Evolutionary conservation across 1,140 invertebrate genomes (phyloP).

Genomic region (Aphaenogaster floridana): DNA sequence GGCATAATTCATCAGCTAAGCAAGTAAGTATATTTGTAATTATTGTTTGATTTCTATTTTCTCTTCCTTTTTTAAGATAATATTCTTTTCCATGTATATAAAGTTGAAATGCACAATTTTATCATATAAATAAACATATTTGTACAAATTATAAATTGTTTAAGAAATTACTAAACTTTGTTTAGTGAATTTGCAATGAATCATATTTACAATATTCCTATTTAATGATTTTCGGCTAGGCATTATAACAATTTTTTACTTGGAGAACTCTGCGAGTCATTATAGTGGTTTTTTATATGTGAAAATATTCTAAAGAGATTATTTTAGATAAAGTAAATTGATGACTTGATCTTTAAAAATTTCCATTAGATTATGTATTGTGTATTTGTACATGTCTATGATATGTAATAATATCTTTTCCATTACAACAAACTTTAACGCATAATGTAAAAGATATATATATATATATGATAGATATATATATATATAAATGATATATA

Average conservation of each 20-base stretch:
- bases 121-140: neutral
- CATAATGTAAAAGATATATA: constrained; percentile 28
- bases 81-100: neutral
- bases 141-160: neutral
- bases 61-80: neutral
- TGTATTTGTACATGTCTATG: neutral
- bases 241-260: neutral
- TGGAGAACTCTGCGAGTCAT: neutral
- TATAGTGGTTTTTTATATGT: neutral
- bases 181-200: neutral
- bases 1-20: constrained; percentile 66
- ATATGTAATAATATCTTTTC: constrained; percentile 1
- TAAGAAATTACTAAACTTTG: neutral
- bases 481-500: constrained; percentile 12
- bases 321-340: neutral
- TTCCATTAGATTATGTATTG: neutral
- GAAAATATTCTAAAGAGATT: neutral
- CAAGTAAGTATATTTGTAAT: constrained; percentile 69
- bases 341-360: neutral
- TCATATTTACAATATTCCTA: neutral
- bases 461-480: constrained; percentile 14
- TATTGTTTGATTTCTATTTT: neutral
- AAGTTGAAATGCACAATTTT: neutral
- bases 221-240: neutral
- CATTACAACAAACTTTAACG: neutral